A percentile compares a stretch with the other conserved stretches of the same genome.
These are phyloP conservation scores for Drosophila arizonae DNA, from an alignment of 1,140 invertebrate genomes.

Conservation along the genomic window DNA sequence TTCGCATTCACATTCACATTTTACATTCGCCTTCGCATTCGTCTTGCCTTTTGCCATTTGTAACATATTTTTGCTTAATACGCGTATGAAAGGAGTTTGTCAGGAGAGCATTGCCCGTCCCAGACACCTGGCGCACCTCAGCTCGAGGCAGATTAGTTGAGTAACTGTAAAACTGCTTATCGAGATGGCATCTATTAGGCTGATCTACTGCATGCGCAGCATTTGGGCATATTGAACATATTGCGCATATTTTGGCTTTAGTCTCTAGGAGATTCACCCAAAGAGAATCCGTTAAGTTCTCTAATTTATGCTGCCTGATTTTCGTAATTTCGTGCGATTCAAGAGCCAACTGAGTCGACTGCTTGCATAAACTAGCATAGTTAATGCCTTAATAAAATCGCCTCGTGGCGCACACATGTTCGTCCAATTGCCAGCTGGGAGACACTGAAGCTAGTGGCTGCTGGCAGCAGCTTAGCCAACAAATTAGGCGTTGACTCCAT, in stretches of 20 bases:
- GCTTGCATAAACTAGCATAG: constrained; percentile 63
- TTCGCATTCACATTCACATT: constrained; percentile 5
- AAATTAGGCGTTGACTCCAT: constrained; percentile 65
- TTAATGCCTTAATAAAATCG: constrained; percentile 75
- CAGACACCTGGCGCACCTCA: constrained; percentile 1
- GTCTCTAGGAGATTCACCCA: too few relatives aligned
- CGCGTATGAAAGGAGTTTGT: constrained; percentile 30
- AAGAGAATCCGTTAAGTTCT: neutral
- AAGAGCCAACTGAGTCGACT: constrained; percentile 40
- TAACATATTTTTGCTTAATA: constrained; percentile 32
- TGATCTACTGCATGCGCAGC: too few relatives aligned
- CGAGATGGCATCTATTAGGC: too few relatives aligned
- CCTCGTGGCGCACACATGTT: constrained; percentile 63
- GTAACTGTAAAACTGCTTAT: neutral
- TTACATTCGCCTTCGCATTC: constrained; percentile 4
- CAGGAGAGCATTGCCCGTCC: constrained; percentile 34
- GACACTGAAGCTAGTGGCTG: neutral
- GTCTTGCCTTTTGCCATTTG: constrained; percentile 31
- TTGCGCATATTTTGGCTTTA: too few relatives aligned
- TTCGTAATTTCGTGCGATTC: neutral
- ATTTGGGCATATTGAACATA: too few relatives aligned
- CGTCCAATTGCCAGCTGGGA: constrained; percentile 60
- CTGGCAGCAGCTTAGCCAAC: constrained; percentile 45
- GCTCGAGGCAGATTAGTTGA: neutral
- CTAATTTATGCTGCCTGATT: neutral